Percentiles rank a stretch among this genome's conserved stretches.
phyloP scores from a whole-genome alignment of 2,797 vertebrate genomes.

The Helostoma temminkii region DNA sequence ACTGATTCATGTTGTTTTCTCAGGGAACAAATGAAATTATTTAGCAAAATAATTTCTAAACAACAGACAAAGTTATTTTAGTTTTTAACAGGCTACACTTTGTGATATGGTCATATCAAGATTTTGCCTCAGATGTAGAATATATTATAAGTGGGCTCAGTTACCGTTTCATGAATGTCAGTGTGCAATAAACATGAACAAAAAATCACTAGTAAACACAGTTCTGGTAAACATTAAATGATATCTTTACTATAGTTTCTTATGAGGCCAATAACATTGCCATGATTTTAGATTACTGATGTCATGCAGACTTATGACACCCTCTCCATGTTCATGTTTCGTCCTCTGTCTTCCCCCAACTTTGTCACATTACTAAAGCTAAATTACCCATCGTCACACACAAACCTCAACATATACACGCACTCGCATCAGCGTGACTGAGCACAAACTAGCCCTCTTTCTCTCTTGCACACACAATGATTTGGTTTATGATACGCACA shows the following conservation, averaged over 20 bases:
- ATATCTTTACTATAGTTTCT: not conserved
- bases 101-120: not conserved
- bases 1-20: constrained; percentile 1
- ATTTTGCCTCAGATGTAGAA: constrained; percentile 5
- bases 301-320: constrained; percentile 37
- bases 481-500: constrained; percentile 54
- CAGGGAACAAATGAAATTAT: constrained; percentile 1
- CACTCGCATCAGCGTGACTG: constrained; percentile 12
- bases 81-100: not conserved
- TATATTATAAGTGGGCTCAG: not conserved
- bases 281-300: constrained; percentile 48
- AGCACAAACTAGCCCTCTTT: constrained; percentile 42
- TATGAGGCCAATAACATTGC: constrained; percentile 7
- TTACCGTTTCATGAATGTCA: not conserved
- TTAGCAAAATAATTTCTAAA: not conserved
- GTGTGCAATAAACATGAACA: not conserved
- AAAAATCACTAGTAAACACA: not conserved
- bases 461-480: constrained; percentile 21
- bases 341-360: constrained; percentile 33
- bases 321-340: constrained; percentile 36
- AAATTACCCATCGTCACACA: constrained; percentile 76
- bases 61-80: not conserved
- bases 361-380: constrained; percentile 65
- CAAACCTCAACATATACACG: constrained; percentile 45
- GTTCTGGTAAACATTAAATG: constrained; percentile 7